These are phyloP conservation scores for Meliscaeva auricollis DNA, from an alignment of 2,888 invertebrate species.

Conservation along the genomic window DNA sequence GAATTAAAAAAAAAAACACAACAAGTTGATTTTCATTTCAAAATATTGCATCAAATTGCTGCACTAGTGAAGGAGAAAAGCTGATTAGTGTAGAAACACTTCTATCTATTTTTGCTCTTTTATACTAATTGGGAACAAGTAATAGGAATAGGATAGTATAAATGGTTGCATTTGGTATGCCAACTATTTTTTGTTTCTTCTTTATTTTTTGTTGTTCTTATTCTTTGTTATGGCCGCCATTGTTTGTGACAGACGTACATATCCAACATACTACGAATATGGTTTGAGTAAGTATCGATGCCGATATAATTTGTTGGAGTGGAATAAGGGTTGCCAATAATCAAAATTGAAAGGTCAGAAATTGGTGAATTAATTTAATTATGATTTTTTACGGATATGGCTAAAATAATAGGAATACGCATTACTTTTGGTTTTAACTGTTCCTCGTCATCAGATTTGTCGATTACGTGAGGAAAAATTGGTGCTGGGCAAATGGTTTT, in stretches of 20 bases:
- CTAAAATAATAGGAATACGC: no score
- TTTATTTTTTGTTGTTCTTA: conserved; percentile 15
- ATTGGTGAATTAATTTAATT: no score
- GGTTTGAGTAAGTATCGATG: conserved; percentile 4
- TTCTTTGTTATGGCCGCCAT: conserved; percentile 47
- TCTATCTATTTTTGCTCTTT: conserved; percentile 28
- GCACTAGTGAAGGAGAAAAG: conserved; percentile 36
- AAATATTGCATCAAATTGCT: neutral
- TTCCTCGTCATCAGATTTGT: no score
- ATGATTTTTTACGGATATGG: no score
- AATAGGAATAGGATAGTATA: neutral
- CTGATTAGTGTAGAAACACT: neutral
- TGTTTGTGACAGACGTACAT: conserved; percentile 16
- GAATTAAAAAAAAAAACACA: conserved; percentile 26
- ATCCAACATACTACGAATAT: conserved; percentile 17
- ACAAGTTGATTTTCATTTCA: conserved; percentile 43
- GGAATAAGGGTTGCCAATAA: conserved; percentile 25
- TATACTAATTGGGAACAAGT: no score
- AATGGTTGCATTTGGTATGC: conserved; percentile 53
- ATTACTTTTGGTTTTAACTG: no score
- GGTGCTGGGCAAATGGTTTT: no score
- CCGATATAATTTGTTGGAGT: neutral
- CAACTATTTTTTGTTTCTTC: conserved; percentile 44
- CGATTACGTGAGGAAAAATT: no score
- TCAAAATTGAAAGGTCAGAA: neutral